Percentiles rank a stretch among this genome's conserved stretches.
These are phyloP conservation scores for Cottoperca gobio DNA, from an alignment of 2,797 vertebrate species.

Conservation along the genomic window DNA sequence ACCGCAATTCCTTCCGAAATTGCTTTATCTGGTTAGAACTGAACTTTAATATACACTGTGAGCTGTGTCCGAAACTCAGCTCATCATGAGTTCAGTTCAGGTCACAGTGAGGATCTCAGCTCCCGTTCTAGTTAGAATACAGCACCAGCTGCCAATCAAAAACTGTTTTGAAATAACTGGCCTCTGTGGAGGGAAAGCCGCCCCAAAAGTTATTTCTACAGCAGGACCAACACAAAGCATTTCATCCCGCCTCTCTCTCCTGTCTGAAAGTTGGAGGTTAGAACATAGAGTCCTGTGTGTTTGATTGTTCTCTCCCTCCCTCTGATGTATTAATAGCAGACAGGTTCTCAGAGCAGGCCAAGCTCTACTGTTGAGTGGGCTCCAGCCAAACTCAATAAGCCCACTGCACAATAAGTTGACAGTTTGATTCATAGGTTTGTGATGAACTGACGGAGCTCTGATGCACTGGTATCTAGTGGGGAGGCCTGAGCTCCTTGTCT, in stretches of 20 bases:
- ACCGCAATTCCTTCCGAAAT: too few species aligned
- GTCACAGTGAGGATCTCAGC: slow-evolving; percentile 15
- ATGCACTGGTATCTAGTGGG: slow-evolving; percentile 40
- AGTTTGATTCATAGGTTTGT: slow-evolving; percentile 43
- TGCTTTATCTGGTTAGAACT: not conserved
- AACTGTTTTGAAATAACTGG: slow-evolving; percentile 50
- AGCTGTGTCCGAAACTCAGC: not conserved
- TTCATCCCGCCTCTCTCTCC: slow-evolving; percentile 18
- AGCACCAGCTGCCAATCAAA: slow-evolving; percentile 41
- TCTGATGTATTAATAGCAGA: slow-evolving; percentile 72
- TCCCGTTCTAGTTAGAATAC: slow-evolving; percentile 8
- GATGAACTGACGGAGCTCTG: slow-evolving; percentile 44
- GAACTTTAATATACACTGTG: not conserved
- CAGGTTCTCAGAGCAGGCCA: slow-evolving; percentile 55
- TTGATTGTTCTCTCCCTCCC: slow-evolving; percentile 32
- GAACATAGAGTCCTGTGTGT: slow-evolving; percentile 72
- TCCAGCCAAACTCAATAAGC: slow-evolving; percentile 66
- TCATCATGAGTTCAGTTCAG: slow-evolving; percentile 12
- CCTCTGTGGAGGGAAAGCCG: slow-evolving; percentile 37
- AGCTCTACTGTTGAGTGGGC: slow-evolving; percentile 46
- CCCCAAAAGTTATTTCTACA: slow-evolving; percentile 12
- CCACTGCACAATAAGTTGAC: slow-evolving; percentile 56
- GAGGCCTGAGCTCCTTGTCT: slow-evolving; percentile 23
- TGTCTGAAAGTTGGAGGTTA: slow-evolving; percentile 46
- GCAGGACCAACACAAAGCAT: slow-evolving; percentile 53